Evolutionary conservation across 2,888 invertebrate genomes (phyloP), one percentile per base, ranked within the genome.

Genomic region (Lepeophtheirus nordmannii): DNA sequence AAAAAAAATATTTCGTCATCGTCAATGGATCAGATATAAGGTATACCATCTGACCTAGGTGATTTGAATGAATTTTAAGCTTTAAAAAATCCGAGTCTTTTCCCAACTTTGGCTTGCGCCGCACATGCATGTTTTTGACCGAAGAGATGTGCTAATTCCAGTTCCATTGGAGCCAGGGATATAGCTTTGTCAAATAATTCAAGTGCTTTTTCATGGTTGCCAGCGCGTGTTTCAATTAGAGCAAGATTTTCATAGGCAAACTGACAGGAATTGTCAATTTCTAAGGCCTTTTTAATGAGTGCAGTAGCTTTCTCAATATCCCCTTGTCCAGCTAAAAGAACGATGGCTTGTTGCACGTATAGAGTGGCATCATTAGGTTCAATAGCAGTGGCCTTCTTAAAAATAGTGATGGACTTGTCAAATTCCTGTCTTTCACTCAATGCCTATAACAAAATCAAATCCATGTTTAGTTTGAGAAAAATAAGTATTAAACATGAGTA

Each of bases 191-290:
- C 87, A 75, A 94, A 93, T 67, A 89, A 78, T 70, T 85, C 84
- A 70, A 93, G 82, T 2, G 93, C 92, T 71, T 83, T 80, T 67
- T 83, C 80, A 70, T 93, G 78, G 75, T 92, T 86, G 59, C 89
- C 89, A 72, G 89, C 20, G 22, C 56, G 64, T 1, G 53, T 56
- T 17, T 64, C 64, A 70, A 96, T 86, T 37, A 92, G 90, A 71
- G 90, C 94, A 69, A 94, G 79, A 58, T 93, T 92, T 79, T 96
- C 96, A 76, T 89, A 93, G 10, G 90, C 94, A 79, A 92, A 86
- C 77, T 90, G 89, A 79, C 92, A 94, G 75, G 87, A 88, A 63
- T 87, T 85, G 78, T 96, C 96, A 72, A 90, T 80, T 74, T 85
- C 82, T 70, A 94, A 83, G 1, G 90, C 90, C 75, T 85, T 82